Evolutionary conservation across 2,797 vertebrate genomes (phyloP).

Genomic region (Pristis pectinata): DNA sequence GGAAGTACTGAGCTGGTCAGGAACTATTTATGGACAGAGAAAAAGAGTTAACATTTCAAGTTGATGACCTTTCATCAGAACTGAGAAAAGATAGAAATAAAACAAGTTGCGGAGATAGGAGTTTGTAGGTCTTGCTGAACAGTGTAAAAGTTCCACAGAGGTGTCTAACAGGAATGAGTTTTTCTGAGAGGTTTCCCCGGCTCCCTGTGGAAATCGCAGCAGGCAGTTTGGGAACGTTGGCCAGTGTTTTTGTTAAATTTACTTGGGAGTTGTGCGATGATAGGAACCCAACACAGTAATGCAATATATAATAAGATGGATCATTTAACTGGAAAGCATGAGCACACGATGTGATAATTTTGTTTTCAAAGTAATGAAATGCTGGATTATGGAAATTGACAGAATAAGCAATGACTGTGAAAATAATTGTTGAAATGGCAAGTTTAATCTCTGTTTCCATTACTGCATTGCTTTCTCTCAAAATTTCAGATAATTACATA

Average conservation of each 20-base stretch:
- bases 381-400: not conserved
- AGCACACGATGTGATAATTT: not conserved
- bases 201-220: not conserved
- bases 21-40: too few species aligned
- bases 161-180: not conserved
- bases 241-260: not conserved
- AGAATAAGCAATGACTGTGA: not conserved
- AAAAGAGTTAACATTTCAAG: too few species aligned
- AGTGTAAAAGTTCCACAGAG: not conserved
- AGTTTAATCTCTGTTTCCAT: not conserved
- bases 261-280: not conserved
- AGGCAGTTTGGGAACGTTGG: not conserved
- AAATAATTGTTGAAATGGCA: not conserved
- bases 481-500: not conserved
- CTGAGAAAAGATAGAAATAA: too few species aligned
- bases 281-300: not conserved
- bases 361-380: not conserved
- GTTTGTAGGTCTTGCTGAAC: not conserved
- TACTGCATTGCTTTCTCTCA: not conserved
- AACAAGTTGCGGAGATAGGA: too few species aligned
- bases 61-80: too few species aligned
- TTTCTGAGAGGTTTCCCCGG: not conserved
- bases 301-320: not conserved
- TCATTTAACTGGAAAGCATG: not conserved
- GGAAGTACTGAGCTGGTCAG: too few species aligned